Evolutionary conservation across 2,113 vertebrate species (phyloP), one percentile per base, ranked within the genome.

Genomic region (Empidonax alnorum): DNA sequence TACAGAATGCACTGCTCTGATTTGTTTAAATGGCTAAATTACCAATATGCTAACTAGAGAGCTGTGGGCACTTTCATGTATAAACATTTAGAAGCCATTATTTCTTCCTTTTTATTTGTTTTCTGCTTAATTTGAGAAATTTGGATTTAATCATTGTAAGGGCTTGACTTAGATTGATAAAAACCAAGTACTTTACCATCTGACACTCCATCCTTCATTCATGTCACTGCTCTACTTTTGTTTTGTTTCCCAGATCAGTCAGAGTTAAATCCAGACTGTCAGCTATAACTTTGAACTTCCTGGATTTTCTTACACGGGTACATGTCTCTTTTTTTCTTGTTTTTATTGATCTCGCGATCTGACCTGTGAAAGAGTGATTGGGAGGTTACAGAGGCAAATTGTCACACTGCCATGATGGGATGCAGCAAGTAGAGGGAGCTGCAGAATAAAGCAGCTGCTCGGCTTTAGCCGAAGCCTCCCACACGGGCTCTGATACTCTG

Each of bases 371-470:
- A 74, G 94, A 90, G 52, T 7, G 76, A 39, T 15, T 35, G 72
- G 79, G 84, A 88, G 68, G 92, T 46, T 76, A 5, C 53, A 9
- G 82, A 79, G 69, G 84, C 49, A 16, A 6, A 13, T 10, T 46
- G 72, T 91, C 58, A 10, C 55, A 0, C 25, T 97, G 95, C 94
- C 71, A 53, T 94, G 87, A 78, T 76, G 91, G 74, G 84, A 61
- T 85, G 81, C 84, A 89, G 95, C 87, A 93, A 90, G 95, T 74
- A 97, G 95, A 96, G 96, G 95, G 95, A 94, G 94, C 93, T 96
- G 93, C 84, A 77, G 95, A 97, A 96, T 90, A 89, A 94, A 42
- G 76, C 76, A 94, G 92, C 83, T 69, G 95, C 82, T 82, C 33
- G 73, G 65, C 69, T 71, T 13, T 1, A 21, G 69, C 87, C 33